These are phyloP conservation scores for Caenorhabditis zanzibari DNA, from an alignment of 2,888 invertebrate genomes.

Conservation along the genomic window DNA sequence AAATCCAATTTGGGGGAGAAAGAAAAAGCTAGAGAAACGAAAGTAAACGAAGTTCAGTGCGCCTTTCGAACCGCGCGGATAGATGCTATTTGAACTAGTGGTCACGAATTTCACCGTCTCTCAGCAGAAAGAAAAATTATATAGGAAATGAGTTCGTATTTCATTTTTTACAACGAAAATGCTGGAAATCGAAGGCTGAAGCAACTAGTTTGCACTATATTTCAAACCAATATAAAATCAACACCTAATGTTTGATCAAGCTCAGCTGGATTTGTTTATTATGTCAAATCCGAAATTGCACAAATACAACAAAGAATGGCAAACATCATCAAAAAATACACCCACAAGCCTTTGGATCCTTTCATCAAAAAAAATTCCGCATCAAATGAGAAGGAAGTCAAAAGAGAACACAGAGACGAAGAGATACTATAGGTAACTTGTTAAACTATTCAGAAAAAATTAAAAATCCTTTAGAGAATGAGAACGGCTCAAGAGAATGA, in stretches of 20 bases:
- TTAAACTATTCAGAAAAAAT: too few relatives aligned
- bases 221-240: neutral
- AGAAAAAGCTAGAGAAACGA: neutral
- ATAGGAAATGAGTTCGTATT: neutral
- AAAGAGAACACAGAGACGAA: too few relatives aligned
- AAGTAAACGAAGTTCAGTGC: neutral
- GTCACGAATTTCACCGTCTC: conserved; percentile 21
- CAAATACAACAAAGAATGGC: conserved; percentile 10
- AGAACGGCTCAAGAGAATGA: too few relatives aligned
- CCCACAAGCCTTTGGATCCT: neutral
- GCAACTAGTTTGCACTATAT: neutral
- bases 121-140: neutral
- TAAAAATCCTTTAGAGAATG: too few relatives aligned
- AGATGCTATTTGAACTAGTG: neutral
- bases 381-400: too few relatives aligned
- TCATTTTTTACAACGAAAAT: neutral
- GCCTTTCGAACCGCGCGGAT: neutral
- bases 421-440: too few relatives aligned
- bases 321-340: neutral
- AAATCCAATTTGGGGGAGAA: too few relatives aligned
- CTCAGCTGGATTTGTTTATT: conserved; percentile 8
- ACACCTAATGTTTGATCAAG: neutral
- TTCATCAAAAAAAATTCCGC: neutral
- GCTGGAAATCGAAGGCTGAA: neutral
- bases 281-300: neutral